phyloP scores from a whole-genome alignment of 2,888 invertebrate species.

The Biston betularia region DNA sequence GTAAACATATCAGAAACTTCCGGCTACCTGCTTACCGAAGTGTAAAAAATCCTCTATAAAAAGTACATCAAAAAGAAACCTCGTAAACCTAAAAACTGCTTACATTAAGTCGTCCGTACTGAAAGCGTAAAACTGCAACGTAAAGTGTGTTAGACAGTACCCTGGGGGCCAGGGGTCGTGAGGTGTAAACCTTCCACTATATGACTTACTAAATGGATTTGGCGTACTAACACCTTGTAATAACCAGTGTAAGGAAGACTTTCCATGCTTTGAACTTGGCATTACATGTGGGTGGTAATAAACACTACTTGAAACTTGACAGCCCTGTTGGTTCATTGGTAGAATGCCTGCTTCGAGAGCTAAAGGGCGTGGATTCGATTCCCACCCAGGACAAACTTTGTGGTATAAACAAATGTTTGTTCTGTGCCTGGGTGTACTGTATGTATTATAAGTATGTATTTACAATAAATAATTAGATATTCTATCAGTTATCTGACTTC shows the following conservation, averaged over 20 bases:
- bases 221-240: constrained; percentile 24
- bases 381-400: no score
- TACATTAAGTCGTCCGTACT: constrained; percentile 40
- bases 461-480: no score
- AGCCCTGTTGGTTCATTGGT: not conserved
- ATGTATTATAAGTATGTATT: no score
- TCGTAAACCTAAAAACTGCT: constrained; percentile 48
- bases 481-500: no score
- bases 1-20: not conserved
- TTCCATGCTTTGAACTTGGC: constrained; percentile 7
- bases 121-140: constrained; percentile 42
- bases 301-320: not conserved
- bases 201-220: constrained; percentile 23
- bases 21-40: constrained; percentile 19
- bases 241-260: constrained; percentile 7
- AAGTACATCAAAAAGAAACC: constrained; percentile 41
- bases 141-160: constrained; percentile 24
- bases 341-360: no score
- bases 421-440: no score
- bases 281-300: not conserved
- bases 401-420: no score
- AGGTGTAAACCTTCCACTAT: constrained; percentile 19
- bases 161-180: constrained; percentile 22
- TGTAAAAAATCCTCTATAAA: constrained; percentile 28
- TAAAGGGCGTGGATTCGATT: no score